Evolutionary conservation across 2,888 invertebrate species (phyloP).

Genomic region (Acronicta alni): DNA sequence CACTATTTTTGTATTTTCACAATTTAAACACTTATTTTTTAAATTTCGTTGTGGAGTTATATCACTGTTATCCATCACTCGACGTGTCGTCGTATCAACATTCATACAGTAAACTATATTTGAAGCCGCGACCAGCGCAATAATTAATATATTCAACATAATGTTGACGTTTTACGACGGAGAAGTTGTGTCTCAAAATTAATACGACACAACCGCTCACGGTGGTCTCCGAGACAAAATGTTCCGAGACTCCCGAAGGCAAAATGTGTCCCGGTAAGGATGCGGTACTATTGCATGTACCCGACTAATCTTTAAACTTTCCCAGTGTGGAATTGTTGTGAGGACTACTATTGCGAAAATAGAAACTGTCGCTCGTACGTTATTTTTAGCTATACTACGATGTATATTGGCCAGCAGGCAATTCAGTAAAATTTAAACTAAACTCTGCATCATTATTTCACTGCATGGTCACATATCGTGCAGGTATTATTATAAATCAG

Average conservation of each 20-base stretch:
- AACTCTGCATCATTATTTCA: constrained; percentile 25
- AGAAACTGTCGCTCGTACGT: constrained; percentile 31
- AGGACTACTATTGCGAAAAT: constrained; percentile 39
- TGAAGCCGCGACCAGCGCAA: constrained; percentile 67
- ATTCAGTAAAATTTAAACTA: constrained; percentile 24
- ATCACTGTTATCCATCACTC: constrained; percentile 51
- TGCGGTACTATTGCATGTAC: constrained; percentile 56
- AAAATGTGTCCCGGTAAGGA: constrained; percentile 57
- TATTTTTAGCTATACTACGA: constrained; percentile 40
- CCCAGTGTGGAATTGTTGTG: constrained; percentile 26
- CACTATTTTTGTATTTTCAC: constrained; percentile 35
- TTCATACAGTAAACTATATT: constrained; percentile 70
- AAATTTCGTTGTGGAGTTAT: constrained; percentile 57
- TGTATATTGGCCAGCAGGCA: constrained; percentile 27
- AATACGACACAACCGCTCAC: constrained; percentile 74
- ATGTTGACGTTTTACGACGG: constrained; percentile 37
- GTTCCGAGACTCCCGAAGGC: constrained; percentile 59
- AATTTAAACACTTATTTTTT: constrained; percentile 56
- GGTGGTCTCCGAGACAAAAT: constrained; percentile 74
- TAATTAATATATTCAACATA: constrained; percentile 70
- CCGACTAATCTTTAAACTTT: constrained; percentile 34
- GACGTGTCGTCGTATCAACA: constrained; percentile 56
- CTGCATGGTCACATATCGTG: constrained; percentile 20
- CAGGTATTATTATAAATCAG: constrained; percentile 11
- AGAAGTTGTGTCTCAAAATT: constrained; percentile 56